A percentile compares a stretch with the other conserved stretches of the same genome.
phyloP scores from a whole-genome alignment of 2,797 vertebrate species.

The Hozukius guyotensis region DNA sequence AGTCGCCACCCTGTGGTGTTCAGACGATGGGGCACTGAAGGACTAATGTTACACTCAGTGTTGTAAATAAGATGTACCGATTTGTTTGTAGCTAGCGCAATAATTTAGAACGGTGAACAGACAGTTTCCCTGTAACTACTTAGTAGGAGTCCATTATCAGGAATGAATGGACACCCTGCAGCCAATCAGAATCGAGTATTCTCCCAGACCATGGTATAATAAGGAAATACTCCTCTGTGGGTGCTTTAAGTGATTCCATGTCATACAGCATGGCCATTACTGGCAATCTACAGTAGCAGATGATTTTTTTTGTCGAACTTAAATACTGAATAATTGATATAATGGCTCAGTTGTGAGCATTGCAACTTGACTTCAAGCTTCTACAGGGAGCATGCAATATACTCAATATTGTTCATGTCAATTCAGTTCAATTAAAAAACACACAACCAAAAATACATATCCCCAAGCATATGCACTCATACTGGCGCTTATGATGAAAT shows the following conservation, averaged over 20 bases:
- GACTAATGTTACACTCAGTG: background rate
- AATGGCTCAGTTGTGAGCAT: constrained; percentile 5
- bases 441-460: constrained; percentile 44
- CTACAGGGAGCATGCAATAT: constrained; percentile 3
- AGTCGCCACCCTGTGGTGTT: background rate
- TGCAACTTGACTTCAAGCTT: constrained; percentile 9
- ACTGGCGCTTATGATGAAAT: background rate
- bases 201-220: background rate
- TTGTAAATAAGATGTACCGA: background rate
- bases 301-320: constrained; percentile 17
- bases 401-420: constrained; percentile 35
- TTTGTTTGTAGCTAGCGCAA: background rate
- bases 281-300: background rate
- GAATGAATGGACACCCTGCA: no score
- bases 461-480: constrained; percentile 3
- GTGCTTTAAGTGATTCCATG: background rate
- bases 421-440: constrained; percentile 30
- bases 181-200: background rate
- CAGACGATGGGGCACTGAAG: background rate
- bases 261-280: background rate
- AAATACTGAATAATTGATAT: constrained; percentile 47
- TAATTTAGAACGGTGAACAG: background rate
- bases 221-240: background rate
- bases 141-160: background rate
- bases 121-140: background rate